Evolutionary conservation across 2,888 invertebrate genomes (phyloP), one percentile per base, ranked within the genome.

Genomic region (Cataglyphis cursor): DNA sequence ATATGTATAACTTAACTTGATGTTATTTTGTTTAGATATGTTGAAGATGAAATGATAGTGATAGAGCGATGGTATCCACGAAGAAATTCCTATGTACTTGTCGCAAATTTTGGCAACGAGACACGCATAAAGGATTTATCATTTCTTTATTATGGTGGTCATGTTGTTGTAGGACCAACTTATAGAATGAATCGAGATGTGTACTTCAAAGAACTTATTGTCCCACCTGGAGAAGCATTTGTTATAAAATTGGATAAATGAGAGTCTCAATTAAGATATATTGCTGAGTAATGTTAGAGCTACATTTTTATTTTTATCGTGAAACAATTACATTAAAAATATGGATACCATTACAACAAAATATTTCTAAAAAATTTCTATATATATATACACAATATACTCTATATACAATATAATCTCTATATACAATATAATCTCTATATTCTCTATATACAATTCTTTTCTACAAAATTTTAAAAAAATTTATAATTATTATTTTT

Each of bases 11-110:
- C 5, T 44, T 41, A 12, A 74, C 12, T 81, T 41, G 48, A n/a
- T 81, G n/a, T 48, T 59, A 3, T 38, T 83, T 54, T 78, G 85
- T 88, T 4, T 82, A 95, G 97, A 83, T 96, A 96, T 92, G 96
- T 96, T 38, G 95, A 96, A 57, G 96, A 96, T 64, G 96, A 97
- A 91, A 92, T 96, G 81, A 95, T 98, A 65, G 95, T 98, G 3
- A 96, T 98, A 24, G 98, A 98, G 92, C 96, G 98, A 65, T 97
- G 97, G 96, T 98, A 97, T 94, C 98, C 98, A 0, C 96, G 98
- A 21, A 96, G 97, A 82, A 97, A 97, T 92, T 96, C 97, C 0
- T 97, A 97, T 92, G 97, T 97, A 0, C 96, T 97, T 84, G 96
- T 98, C 0, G 97, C 97, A 1, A 98, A 98, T 95, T 95, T 98